Percentiles rank a stretch among this genome's conserved stretches.
phyloP scores from a whole-genome alignment of 2,888 invertebrate genomes.

The Seira sanloemensis region DNA sequence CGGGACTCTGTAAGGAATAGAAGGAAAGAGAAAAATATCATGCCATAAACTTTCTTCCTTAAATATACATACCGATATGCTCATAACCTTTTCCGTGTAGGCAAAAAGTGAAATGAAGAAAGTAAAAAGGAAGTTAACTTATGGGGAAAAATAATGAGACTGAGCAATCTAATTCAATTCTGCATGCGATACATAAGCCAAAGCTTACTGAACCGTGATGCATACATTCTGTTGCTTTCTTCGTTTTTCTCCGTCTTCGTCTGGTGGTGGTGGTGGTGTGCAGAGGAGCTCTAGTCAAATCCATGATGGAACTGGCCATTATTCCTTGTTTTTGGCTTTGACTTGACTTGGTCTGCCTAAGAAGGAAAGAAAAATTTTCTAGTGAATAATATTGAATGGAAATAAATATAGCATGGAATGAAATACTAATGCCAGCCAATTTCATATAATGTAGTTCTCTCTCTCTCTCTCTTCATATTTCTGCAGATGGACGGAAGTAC shows the following conservation, averaged over 20 bases:
- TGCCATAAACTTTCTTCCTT: too few species aligned
- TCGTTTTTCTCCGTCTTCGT: background rate
- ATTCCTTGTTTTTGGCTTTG: constrained; percentile 53
- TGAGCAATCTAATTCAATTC: constrained; percentile 61
- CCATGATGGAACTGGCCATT: constrained; percentile 54
- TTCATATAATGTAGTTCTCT: too few species aligned
- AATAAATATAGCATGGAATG: constrained; percentile 42
- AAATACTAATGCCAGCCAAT: constrained; percentile 57
- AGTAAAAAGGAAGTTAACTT: constrained; percentile 58
- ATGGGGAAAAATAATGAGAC: constrained; percentile 64
- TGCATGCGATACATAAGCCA: constrained; percentile 62
- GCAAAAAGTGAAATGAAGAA: constrained; percentile 40
- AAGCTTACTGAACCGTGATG: constrained; percentile 59
- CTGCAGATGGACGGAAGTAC: constrained; percentile 58
- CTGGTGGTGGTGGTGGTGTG: too few species aligned
- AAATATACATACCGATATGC: too few species aligned
- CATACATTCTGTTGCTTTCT: constrained; percentile 48
- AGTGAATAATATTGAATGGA: constrained; percentile 54
- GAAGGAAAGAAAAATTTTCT: constrained; percentile 25
- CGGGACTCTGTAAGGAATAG: constrained; percentile 31
- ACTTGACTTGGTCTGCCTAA: constrained; percentile 7
- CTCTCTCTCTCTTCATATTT: constrained; percentile 45
- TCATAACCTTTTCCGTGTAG: constrained; percentile 27
- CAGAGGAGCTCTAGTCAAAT: constrained; percentile 55
- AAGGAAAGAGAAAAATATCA: constrained; percentile 26